These are phyloP conservation scores for Dynastes maya DNA, from an alignment of 2,888 invertebrate genomes.

Conservation along the genomic window DNA sequence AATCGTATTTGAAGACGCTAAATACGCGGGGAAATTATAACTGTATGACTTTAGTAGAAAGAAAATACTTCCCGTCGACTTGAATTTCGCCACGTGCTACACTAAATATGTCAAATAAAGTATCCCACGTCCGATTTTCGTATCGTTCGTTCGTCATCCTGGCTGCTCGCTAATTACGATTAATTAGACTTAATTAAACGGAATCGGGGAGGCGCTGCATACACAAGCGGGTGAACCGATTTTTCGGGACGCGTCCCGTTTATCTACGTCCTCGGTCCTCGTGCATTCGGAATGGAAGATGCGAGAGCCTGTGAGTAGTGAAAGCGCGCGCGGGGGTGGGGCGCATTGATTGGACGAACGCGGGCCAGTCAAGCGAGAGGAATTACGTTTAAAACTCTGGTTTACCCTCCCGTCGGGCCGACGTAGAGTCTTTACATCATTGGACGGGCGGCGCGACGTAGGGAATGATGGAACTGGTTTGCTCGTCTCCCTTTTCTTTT, in stretches of 20 bases:
- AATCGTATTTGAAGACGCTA: background rate
- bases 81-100: background rate
- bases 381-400: slow-evolving; percentile 70
- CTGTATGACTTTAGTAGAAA: background rate
- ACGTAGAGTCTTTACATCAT: slow-evolving; percentile 48
- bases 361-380: slow-evolving; percentile 71
- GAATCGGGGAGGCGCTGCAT: background rate
- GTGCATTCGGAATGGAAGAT: slow-evolving; percentile 47
- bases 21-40: background rate
- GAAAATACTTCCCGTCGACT: too few species aligned
- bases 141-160: background rate
- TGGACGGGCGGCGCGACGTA: slow-evolving; percentile 29
- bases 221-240: slow-evolving; percentile 24
- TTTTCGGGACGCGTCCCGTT: slow-evolving; percentile 24
- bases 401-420: slow-evolving; percentile 48
- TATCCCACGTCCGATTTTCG: slow-evolving; percentile 2
- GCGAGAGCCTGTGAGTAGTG: background rate
- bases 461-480: slow-evolving; percentile 47
- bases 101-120: background rate
- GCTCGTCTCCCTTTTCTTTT: slow-evolving; percentile 25
- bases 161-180: slow-evolving; percentile 32
- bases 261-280: slow-evolving; percentile 22
- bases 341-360: slow-evolving; percentile 71
- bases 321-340: slow-evolving; percentile 61
- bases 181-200: slow-evolving; percentile 49